Conservation (phyloP, 2,113 vertebrate species). For the Passerina amoena region DNA sequence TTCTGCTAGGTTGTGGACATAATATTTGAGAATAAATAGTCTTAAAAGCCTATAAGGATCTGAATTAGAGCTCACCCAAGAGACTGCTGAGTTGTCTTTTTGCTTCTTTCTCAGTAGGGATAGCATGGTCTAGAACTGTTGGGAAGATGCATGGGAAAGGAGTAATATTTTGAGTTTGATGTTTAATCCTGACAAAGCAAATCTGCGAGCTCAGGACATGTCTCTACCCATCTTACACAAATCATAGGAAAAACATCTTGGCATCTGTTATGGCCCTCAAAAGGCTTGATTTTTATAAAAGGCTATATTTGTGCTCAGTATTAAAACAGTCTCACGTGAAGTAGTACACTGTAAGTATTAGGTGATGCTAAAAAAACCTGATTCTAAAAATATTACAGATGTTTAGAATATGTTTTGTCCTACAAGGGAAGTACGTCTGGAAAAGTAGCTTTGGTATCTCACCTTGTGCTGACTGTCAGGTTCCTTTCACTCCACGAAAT, state of each 20-base stretch:
- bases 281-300: neutral
- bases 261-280: neutral
- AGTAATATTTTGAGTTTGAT: neutral
- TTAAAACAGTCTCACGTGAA: neutral
- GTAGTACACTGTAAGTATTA: neutral
- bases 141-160: neutral
- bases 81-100: neutral
- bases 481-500: neutral
- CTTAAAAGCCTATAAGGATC: neutral
- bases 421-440: neutral
- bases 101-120: neutral
- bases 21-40: neutral
- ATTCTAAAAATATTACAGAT: neutral
- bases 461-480: neutral
- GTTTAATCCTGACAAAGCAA: neutral
- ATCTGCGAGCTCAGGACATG: neutral
- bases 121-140: neutral
- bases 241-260: neutral
- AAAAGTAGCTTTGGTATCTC: neutral
- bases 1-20: neutral
- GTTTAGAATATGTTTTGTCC: neutral
- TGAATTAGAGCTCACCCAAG: neutral
- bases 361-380: neutral
- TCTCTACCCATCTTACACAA: neutral
- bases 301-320: neutral